phyloP scores from a whole-genome alignment of 1,140 invertebrate genomes.

The Diorhabda carinulata region DNA sequence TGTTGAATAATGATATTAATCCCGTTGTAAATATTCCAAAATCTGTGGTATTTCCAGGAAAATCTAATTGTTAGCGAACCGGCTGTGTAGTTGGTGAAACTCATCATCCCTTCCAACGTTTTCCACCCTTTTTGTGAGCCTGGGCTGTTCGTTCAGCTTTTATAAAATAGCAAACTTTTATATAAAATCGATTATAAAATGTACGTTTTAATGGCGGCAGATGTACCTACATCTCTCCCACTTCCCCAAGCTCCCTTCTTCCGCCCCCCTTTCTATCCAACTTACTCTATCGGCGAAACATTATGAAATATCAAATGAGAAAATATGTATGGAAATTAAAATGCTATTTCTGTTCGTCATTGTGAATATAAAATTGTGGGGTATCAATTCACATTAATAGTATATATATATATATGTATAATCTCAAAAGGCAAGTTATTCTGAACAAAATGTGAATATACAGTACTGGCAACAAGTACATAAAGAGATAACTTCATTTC shows the following conservation, averaged over 20 bases:
- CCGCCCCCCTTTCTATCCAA: conserved; percentile 24
- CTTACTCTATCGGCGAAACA: conserved; percentile 13
- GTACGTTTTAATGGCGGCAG: conserved; percentile 33
- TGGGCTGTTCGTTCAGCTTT: conserved; percentile 20
- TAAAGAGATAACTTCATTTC: too few species aligned
- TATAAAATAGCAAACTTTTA: conserved; percentile 34
- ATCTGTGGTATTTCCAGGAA: conserved; percentile 13
- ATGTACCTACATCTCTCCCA: conserved; percentile 14
- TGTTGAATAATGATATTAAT: background rate
- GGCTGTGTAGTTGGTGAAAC: conserved; percentile 27
- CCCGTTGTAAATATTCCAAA: conserved; percentile 11
- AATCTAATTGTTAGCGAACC: conserved; percentile 22
- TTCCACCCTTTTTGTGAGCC: conserved; percentile 30
- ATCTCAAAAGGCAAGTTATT: too few species aligned
- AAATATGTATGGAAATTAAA: conserved; percentile 21
- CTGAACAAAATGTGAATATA: too few species aligned
- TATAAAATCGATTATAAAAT: conserved; percentile 36
- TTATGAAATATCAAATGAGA: conserved; percentile 26
- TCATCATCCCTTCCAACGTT: conserved; percentile 32
- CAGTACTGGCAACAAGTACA: too few species aligned
- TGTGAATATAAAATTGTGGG: conserved; percentile 10
- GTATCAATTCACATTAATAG: background rate
- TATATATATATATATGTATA: too few species aligned
- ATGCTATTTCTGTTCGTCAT: conserved; percentile 15
- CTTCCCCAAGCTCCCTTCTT: conserved; percentile 3